phyloP scores from a whole-genome alignment of 2,113 vertebrate genomes.

The Holacanthus passer region DNA sequence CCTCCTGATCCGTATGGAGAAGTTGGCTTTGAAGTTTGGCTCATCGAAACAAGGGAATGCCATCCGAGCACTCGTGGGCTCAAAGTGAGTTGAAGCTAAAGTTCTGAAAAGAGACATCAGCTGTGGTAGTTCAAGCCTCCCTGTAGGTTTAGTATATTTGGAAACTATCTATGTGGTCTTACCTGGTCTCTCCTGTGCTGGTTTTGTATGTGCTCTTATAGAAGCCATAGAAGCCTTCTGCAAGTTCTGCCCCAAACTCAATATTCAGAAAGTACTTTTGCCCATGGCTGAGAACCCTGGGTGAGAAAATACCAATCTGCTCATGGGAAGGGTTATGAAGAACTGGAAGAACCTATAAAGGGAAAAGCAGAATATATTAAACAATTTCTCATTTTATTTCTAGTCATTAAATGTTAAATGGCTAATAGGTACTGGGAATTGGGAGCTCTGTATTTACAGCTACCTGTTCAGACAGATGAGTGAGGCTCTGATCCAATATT shows the following conservation, averaged over 20 bases:
- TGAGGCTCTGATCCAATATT: conserved; percentile 75
- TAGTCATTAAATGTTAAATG: neutral
- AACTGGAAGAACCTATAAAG: conserved; percentile 76
- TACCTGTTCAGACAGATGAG: conserved; percentile 76
- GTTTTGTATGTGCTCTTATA: conserved; percentile 84
- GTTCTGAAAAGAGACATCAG: conserved; percentile 63
- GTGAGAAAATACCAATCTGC: conserved; percentile 85
- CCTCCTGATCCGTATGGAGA: conserved; percentile 80
- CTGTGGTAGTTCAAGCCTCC: neutral
- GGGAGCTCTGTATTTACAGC: neutral
- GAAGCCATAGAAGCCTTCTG: conserved; percentile 84
- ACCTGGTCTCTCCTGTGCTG: conserved; percentile 82
- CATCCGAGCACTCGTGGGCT: conserved; percentile 85
- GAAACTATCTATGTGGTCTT: neutral
- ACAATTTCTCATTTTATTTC: neutral
- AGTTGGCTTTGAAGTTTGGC: conserved; percentile 86
- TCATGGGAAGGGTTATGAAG: conserved; percentile 84
- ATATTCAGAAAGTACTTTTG: conserved; percentile 84
- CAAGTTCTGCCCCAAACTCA: conserved; percentile 81
- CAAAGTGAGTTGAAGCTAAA: conserved; percentile 86
- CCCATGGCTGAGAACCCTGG: conserved; percentile 81
- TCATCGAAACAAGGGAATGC: conserved; percentile 87
- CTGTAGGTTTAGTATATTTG: neutral
- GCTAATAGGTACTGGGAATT: neutral
- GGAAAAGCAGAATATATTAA: neutral